Evolutionary conservation across 2,797 vertebrate species (phyloP).

Genomic region (Ctenosaura bakeri): DNA sequence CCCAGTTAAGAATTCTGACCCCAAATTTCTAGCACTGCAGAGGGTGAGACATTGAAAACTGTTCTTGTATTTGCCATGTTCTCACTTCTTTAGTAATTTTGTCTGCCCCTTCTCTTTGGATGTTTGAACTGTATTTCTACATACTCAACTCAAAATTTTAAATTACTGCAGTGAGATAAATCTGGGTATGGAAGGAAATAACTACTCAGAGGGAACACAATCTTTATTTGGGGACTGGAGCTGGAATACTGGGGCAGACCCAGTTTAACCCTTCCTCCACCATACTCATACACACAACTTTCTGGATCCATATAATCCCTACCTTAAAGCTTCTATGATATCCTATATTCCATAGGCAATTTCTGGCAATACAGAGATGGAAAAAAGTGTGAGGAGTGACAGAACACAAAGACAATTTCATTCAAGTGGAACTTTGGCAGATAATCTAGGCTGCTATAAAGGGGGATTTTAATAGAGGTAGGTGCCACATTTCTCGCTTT

Average conservation of each 20-base stretch:
- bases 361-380: not conserved
- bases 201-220: too few species aligned
- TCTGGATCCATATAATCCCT: not conserved
- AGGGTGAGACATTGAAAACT: too few species aligned
- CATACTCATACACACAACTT: not conserved
- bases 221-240: too few species aligned
- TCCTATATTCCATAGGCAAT: not conserved
- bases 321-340: not conserved
- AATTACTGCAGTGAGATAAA: too few species aligned
- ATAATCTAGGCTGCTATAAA: not conserved
- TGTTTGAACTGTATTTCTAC: too few species aligned
- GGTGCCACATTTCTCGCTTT: not conserved
- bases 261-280: not conserved
- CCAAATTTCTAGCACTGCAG: not conserved
- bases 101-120: too few species aligned
- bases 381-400: not conserved
- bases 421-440: not conserved
- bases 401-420: not conserved
- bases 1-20: too few species aligned
- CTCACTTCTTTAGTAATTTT: too few species aligned
- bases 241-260: too few species aligned
- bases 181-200: too few species aligned
- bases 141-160: too few species aligned
- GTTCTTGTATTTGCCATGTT: too few species aligned
- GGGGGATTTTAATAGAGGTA: not conserved